These are phyloP conservation scores for Pterocles burchelli DNA, from an alignment of 2,113 vertebrate species.

Conservation along the genomic window DNA sequence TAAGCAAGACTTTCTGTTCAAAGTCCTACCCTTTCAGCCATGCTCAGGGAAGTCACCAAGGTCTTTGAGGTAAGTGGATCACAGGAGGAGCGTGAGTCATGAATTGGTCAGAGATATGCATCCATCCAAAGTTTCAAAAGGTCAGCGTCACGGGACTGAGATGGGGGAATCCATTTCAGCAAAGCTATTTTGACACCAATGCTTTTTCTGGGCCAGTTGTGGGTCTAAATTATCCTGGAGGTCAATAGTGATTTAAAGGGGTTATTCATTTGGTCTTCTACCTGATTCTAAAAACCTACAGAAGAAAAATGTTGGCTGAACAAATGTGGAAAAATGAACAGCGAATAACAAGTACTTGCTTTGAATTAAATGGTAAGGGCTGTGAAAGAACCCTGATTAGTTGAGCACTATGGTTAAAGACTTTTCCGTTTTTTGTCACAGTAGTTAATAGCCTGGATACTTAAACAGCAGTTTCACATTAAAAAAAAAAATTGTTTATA, in stretches of 20 bases:
- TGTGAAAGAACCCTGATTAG: not conserved
- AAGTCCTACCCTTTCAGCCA: not conserved
- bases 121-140: not conserved
- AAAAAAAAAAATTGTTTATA: not conserved
- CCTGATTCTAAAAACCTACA: not conserved
- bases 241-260: not conserved
- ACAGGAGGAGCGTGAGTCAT: rapidly evolving
- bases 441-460: not conserved
- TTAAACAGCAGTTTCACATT: not conserved
- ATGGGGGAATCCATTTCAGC: not conserved
- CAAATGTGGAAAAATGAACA: not conserved
- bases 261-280: not conserved
- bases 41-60: not conserved
- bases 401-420: not conserved
- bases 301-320: not conserved
- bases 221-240: not conserved
- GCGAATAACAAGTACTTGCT: not conserved
- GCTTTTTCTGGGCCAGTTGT: not conserved
- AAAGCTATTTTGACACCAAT: not conserved
- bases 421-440: not conserved
- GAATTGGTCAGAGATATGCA: not conserved
- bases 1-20: rapidly evolving
- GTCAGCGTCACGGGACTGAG: not conserved
- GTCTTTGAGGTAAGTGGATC: constrained; percentile 39
- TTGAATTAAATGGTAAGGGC: not conserved